phyloP scores from a whole-genome alignment of 2,888 invertebrate species.

The Epirrhoe tristata region DNA sequence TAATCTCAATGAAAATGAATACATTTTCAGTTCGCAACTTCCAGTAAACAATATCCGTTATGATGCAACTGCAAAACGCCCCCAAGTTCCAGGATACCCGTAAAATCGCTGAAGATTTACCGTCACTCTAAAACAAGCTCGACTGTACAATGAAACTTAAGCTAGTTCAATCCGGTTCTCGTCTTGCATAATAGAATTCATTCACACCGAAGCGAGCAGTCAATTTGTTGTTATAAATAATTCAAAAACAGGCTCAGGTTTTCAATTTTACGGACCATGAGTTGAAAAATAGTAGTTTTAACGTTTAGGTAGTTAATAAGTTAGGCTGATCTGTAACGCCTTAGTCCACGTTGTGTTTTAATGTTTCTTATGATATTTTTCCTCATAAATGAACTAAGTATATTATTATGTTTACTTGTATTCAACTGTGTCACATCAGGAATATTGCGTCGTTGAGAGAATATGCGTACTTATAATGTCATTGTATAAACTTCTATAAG shows the following conservation, averaged over 20 bases:
- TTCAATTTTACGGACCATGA: conserved; percentile 17
- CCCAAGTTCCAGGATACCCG: conserved; percentile 49
- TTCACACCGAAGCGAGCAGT: conserved; percentile 48
- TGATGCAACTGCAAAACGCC: conserved; percentile 51
- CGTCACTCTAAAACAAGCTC: conserved; percentile 62
- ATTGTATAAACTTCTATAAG: too few species aligned
- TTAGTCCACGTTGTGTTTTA: too few species aligned
- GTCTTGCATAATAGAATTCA: conserved; percentile 55
- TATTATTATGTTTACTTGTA: too few species aligned
- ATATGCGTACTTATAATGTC: too few species aligned
- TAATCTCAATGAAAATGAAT: conserved; percentile 11
- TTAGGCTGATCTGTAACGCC: too few species aligned
- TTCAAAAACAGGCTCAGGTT: conserved; percentile 26
- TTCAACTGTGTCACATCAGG: too few species aligned
- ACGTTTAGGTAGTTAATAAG: conserved; percentile 4
- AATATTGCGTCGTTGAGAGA: too few species aligned
- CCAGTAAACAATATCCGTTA: conserved; percentile 47
- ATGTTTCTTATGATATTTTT: too few species aligned
- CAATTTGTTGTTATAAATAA: conserved; percentile 26
- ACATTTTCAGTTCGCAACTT: conserved; percentile 2
- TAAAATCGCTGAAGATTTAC: conserved; percentile 62
- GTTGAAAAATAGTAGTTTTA: not conserved
- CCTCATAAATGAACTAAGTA: too few species aligned
- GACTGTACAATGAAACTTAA: conserved; percentile 64
- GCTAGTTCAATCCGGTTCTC: conserved; percentile 57